A percentile compares a stretch with the other conserved stretches of the same genome.
Conservation (phyloP, 2,797 vertebrate species). For the Squalus acanthias region DNA sequence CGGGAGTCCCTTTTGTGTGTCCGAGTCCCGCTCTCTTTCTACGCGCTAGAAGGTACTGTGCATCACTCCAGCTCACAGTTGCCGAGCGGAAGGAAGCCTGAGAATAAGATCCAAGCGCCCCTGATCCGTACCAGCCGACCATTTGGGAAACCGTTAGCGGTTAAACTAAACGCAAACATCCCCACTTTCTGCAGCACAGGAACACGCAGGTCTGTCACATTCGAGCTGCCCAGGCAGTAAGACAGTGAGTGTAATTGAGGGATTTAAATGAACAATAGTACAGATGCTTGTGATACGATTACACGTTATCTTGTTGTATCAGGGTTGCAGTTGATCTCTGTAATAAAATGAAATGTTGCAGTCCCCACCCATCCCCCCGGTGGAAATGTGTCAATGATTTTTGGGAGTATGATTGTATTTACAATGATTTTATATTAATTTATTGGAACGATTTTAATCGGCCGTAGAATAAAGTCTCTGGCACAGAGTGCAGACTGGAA, state of each 20-base stretch:
- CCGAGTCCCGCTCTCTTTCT: not conserved
- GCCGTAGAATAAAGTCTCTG: not conserved
- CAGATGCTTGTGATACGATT: not conserved
- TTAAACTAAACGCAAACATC: not conserved
- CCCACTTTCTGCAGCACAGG: not conserved
- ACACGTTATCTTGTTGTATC: not conserved
- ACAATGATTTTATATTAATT: not conserved
- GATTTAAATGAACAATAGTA: not conserved
- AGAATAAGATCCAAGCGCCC: not conserved
- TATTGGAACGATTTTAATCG: not conserved
- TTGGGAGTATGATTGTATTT: not conserved
- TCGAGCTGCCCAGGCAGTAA: not conserved
- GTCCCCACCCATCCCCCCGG: not conserved
- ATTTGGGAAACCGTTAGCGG: constrained; percentile 24
- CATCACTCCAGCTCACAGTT: not conserved
- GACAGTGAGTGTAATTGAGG: not conserved
- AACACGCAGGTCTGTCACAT: not conserved
- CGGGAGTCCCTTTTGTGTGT: not conserved
- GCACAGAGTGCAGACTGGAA: not conserved
- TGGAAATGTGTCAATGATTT: not conserved
- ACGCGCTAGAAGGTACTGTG: too few relatives aligned
- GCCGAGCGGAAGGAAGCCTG: not conserved
- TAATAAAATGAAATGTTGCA: not conserved
- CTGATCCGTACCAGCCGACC: not conserved
- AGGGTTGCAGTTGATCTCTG: not conserved